Conservation (phyloP, 2,113 vertebrate species). For the Alligator mississippiensis region DNA sequence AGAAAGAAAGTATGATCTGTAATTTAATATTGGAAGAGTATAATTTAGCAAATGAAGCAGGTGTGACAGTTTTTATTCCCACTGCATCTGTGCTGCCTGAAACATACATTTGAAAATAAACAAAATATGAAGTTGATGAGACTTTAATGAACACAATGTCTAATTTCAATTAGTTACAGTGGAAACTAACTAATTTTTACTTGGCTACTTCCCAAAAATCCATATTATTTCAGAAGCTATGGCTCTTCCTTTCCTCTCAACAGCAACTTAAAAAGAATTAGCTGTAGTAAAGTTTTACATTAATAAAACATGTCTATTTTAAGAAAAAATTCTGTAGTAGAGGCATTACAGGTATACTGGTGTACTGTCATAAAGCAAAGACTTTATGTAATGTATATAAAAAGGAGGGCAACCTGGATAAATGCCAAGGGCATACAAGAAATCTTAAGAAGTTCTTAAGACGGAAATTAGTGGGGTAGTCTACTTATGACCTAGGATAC, state of each 20-base stretch:
- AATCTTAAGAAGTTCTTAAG: too few species aligned
- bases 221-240: neutral
- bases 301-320: neutral
- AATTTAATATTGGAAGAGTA: neutral
- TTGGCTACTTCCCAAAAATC: conserved; percentile 22
- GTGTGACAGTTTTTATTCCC: neutral
- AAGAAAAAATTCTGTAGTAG: neutral
- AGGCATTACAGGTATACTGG: neutral
- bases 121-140: conserved; percentile 38
- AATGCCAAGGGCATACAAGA: too few species aligned
- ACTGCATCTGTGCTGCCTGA: neutral
- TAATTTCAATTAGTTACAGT: conserved; percentile 33
- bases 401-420: too few species aligned
- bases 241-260: neutral
- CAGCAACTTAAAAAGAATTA: neutral
- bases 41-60: neutral
- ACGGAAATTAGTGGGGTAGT: too few species aligned
- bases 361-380: neutral
- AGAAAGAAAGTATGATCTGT: neutral
- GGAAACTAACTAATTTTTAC: conserved; percentile 35
- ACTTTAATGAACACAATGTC: conserved; percentile 57
- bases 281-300: neutral
- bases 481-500: too few species aligned
- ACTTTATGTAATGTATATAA: neutral
- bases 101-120: conserved; percentile 42